Evolutionary conservation across 2,797 vertebrate genomes (phyloP).

Genomic region (Champsocephalus esox): DNA sequence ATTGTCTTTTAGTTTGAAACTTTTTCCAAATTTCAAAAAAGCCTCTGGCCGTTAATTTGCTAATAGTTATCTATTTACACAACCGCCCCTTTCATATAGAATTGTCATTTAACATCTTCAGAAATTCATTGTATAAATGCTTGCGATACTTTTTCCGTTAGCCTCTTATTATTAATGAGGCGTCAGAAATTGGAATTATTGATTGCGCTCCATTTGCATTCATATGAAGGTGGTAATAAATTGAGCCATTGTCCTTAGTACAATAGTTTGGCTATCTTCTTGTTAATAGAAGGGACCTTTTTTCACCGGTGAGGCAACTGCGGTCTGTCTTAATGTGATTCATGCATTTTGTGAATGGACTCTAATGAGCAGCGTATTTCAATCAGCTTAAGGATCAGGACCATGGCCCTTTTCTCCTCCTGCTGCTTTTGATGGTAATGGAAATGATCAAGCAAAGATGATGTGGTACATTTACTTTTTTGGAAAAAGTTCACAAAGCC

Average conservation of each 20-base stretch:
- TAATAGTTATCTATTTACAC: conserved; percentile 7
- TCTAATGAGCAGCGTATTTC: conserved; percentile 81
- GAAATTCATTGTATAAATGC: conserved; percentile 29
- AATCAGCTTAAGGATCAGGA: conserved; percentile 75
- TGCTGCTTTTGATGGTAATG: conserved; percentile 64
- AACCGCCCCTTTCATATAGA: conserved; percentile 4
- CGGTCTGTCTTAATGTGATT: conserved; percentile 73
- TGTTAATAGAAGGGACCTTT: conserved; percentile 67
- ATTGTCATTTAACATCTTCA: conserved; percentile 28
- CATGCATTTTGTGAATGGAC: conserved; percentile 77
- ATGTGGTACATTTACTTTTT: conserved; percentile 34
- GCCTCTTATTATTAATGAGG: conserved; percentile 55
- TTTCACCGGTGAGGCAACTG: conserved; percentile 70
- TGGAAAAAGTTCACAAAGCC: conserved; percentile 43
- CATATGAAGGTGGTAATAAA: conserved; percentile 61
- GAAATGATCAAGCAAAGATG: conserved; percentile 69
- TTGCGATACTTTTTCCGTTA: conserved; percentile 15
- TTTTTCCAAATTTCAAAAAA: conserved; percentile 18
- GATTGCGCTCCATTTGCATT: conserved; percentile 68
- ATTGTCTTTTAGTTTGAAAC: conserved; percentile 21
- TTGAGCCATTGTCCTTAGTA: conserved; percentile 60
- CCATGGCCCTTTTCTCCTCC: conserved; percentile 42
- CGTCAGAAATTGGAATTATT: conserved; percentile 49
- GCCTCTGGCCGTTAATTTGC: background rate
- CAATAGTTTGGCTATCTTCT: conserved; percentile 60